Evolutionary conservation across 1,140 invertebrate genomes (phyloP).

Genomic region (Euura lappo): DNA sequence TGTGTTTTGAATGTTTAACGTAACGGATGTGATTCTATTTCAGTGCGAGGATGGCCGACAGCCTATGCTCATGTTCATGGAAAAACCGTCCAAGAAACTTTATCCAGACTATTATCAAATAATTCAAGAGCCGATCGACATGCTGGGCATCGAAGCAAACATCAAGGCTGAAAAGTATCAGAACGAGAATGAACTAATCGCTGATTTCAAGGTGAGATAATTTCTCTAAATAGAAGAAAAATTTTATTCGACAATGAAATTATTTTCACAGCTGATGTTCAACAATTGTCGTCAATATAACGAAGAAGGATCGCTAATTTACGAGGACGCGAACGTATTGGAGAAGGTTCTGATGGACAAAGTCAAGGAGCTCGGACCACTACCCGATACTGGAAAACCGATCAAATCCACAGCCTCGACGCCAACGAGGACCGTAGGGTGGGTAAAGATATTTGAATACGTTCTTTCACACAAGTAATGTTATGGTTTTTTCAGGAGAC

Average conservation of each 20-base stretch:
- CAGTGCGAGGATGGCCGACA: conserved; percentile 82
- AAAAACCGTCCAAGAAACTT: conserved; percentile 93
- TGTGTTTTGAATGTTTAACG: background rate
- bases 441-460: conserved; percentile 24
- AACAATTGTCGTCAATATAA: conserved; percentile 95
- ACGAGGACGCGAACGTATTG: conserved; percentile 89
- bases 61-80: conserved; percentile 92
- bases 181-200: conserved; percentile 69
- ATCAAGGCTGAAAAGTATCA: conserved; percentile 78
- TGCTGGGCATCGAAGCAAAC: conserved; percentile 91
- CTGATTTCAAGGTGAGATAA: conserved; percentile 69
- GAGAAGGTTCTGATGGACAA: conserved; percentile 87
- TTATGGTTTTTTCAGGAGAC: conserved; percentile 46
- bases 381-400: conserved; percentile 46
- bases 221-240: conserved; percentile 10
- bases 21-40: conserved; percentile 24
- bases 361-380: conserved; percentile 75
- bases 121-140: conserved; percentile 93
- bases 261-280: conserved; percentile 85
- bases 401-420: conserved; percentile 48
- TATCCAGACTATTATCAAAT: conserved; percentile 97
- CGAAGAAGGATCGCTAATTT: conserved; percentile 93
- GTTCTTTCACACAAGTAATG: background rate
- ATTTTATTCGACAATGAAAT: conserved; percentile 7
- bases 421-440: conserved; percentile 53